Percentiles rank a stretch among this genome's conserved stretches.
Conservation (phyloP, 2,797 vertebrate species). For the Rallus crepitans region DNA sequence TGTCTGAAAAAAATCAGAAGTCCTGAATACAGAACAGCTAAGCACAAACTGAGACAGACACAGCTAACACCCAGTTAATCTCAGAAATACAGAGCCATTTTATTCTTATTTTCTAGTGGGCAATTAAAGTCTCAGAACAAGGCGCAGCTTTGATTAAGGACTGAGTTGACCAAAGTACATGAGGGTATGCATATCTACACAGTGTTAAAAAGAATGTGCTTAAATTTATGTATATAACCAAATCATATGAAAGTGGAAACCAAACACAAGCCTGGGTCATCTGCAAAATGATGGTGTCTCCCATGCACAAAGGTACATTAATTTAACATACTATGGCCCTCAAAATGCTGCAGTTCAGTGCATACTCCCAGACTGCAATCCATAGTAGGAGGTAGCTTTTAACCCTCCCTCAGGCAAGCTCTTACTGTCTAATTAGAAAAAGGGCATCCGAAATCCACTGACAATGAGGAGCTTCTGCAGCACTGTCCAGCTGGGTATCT, state of each 20-base stretch:
- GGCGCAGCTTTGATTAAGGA: neutral
- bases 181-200: accelerated
- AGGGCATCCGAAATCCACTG: neutral
- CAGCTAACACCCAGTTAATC: neutral
- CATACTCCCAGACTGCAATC: neutral
- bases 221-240: neutral
- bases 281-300: neutral
- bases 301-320: neutral
- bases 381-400: neutral
- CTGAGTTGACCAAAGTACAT: neutral
- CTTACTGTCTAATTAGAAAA: neutral
- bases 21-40: neutral
- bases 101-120: neutral
- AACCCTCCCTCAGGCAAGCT: neutral
- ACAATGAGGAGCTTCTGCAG: neutral
- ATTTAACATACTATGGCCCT: neutral
- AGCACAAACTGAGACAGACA: neutral
- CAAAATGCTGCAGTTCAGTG: neutral
- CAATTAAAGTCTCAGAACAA: neutral
- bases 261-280: neutral
- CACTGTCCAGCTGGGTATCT: neutral
- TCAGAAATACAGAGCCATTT: neutral
- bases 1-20: neutral
- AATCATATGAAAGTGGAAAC: neutral
- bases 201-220: neutral